Evolutionary conservation across 2,888 invertebrate genomes (phyloP), one percentile per base, ranked within the genome.

Genomic region (Horisme vitalbata): DNA sequence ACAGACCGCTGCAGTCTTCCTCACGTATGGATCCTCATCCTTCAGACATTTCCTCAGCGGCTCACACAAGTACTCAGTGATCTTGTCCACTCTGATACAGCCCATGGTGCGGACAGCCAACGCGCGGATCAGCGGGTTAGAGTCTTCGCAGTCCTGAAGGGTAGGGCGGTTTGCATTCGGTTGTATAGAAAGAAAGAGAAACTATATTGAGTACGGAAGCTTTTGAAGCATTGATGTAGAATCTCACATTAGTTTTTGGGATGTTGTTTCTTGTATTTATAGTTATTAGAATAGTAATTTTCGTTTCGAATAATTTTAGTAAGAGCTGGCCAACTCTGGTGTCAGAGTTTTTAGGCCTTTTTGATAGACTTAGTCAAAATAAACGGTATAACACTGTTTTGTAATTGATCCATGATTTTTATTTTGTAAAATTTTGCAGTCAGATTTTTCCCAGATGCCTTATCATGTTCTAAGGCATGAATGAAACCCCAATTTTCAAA

Each of bases 71-170:
- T 99, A 99, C 89, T 99, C 99, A 0, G 99, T 99, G 70, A 99
- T 99, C 91, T 99, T 99, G 90, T 99, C 99, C 41, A 99, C 99
- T 8, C 99, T 93, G 75, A 99, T 99, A 81, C 99, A 99, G 39
- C 99, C 99, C 99, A 99, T 99, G 10, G 99, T 99, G 47, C 99
- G 92, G 18, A 99, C 99, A 21, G 99, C 99, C 72, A 99, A 88
- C 1, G 99, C 99, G 60, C 99, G 93, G 75, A 99, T 99, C 76
- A 99, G 90, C 18, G 99, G 99, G 91, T 99, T 99, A 7, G 99
- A 97, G 86, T 99, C 99, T 91, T 99, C 99, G 89, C 99, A 99
- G 89, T 99, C 99, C 97, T 98, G 86, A 47, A 68, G 71, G n/a
- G 21, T 26, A 18, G 9, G 8, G 30, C 27, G 23, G 43, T 30